phyloP scores from a whole-genome alignment of 2,888 invertebrate species.

The Stratiomys singularior region DNA sequence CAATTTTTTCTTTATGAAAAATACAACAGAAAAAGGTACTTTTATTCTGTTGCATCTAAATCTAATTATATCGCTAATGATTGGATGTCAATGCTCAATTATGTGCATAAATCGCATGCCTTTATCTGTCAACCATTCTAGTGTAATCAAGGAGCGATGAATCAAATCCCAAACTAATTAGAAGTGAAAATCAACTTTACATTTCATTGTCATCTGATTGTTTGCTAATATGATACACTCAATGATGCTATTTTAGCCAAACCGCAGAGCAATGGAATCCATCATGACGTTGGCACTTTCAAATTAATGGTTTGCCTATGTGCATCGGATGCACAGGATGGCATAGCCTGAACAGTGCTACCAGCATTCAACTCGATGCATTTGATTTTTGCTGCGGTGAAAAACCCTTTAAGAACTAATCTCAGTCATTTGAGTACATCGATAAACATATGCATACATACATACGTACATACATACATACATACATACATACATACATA shows the following conservation, averaged over 20 bases:
- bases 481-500: too few species aligned
- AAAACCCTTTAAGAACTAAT: too few species aligned
- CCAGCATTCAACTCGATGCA: not conserved
- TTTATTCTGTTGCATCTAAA: conserved; percentile 14
- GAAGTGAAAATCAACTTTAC: conserved; percentile 27
- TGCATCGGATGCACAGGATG: not conserved
- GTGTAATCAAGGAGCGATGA: not conserved
- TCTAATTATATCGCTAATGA: conserved; percentile 44
- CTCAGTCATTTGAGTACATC: too few species aligned
- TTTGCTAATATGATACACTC: conserved; percentile 33
- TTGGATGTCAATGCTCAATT: conserved; percentile 29
- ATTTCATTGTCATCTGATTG: conserved; percentile 26
- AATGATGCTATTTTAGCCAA: conserved; percentile 8
- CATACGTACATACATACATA: too few species aligned
- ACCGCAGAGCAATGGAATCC: conserved; percentile 20
- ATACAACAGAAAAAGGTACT: too few species aligned
- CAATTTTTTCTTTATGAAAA: too few species aligned
- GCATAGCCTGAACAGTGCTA: not conserved
- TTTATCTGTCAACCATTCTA: not conserved
- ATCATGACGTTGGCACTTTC: conserved; percentile 39
- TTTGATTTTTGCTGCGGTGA: too few species aligned
- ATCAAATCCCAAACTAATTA: conserved; percentile 43
- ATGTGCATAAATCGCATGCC: not conserved
- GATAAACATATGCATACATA: too few species aligned
- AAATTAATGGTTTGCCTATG: conserved; percentile 33